These are phyloP conservation scores for Nysson spinosus DNA, from an alignment of 2,888 invertebrate genomes.

Conservation along the genomic window DNA sequence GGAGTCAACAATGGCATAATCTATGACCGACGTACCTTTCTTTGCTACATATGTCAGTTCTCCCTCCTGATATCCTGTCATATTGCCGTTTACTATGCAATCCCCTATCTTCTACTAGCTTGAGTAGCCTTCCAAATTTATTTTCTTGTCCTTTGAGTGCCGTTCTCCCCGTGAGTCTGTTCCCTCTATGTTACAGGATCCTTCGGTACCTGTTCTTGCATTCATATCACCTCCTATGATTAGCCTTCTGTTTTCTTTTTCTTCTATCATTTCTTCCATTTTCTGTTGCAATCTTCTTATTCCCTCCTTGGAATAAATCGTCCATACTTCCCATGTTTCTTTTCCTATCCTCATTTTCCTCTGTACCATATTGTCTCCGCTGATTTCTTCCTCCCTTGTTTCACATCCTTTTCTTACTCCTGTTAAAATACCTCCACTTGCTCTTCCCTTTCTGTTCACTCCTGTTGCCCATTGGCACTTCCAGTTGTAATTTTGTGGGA, in stretches of 20 bases:
- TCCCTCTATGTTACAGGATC: not conserved
- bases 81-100: not conserved
- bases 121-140: not conserved
- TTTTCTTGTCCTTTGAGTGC: not conserved
- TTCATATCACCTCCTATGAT: slow-evolving; percentile 3
- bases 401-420: not conserved
- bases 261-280: not conserved
- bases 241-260: not conserved
- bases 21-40: not conserved
- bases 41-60: not conserved
- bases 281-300: not conserved
- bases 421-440: not conserved
- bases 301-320: not conserved
- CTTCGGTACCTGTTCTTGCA: not conserved
- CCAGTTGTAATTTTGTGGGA: not conserved
- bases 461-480: slow-evolving; percentile 22
- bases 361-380: not conserved
- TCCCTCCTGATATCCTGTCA: not conserved
- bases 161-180: not conserved
- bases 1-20: not conserved
- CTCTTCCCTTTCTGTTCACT: not conserved
- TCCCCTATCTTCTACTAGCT: not conserved
- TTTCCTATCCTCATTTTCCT: not conserved
- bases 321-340: not conserved
- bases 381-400: not conserved